phyloP scores from a whole-genome alignment of 2,888 invertebrate species.

The Diachrysia chrysitis region DNA sequence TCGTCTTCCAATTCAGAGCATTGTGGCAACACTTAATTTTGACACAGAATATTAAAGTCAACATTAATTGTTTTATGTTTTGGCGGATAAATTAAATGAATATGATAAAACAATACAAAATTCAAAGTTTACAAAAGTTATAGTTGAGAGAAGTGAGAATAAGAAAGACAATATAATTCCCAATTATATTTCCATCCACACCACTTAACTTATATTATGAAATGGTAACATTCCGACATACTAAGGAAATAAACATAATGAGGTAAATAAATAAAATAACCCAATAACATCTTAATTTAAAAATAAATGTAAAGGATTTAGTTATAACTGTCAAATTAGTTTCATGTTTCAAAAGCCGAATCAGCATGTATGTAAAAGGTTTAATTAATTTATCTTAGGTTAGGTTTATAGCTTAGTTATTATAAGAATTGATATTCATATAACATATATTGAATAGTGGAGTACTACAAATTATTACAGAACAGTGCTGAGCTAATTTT shows the following conservation, averaged over 20 bases:
- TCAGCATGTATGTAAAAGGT: not conserved
- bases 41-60: too few species aligned
- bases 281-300: slow-evolving; percentile 19
- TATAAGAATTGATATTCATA: slow-evolving; percentile 8
- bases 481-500: too few species aligned
- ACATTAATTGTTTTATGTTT: too few species aligned
- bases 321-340: not conserved
- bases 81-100: too few species aligned
- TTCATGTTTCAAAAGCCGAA: not conserved
- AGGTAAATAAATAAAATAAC: slow-evolving; percentile 17
- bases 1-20: too few species aligned
- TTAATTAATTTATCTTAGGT: slow-evolving; percentile 23
- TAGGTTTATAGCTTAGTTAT: slow-evolving; percentile 7
- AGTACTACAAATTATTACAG: slow-evolving; percentile 6
- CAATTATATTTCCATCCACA: slow-evolving; percentile 38
- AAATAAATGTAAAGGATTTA: slow-evolving; percentile 14
- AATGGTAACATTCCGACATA: slow-evolving; percentile 55
- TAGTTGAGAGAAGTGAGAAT: slow-evolving; percentile 5
- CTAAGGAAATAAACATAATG: slow-evolving; percentile 20
- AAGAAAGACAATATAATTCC: slow-evolving; percentile 16
- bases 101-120: too few species aligned
- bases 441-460: slow-evolving; percentile 18
- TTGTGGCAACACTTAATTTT: not conserved
- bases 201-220: slow-evolving; percentile 45
- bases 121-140: not conserved